Base-by-base conservation (phyloP, 64 coral and sea anemone species). In the Porites lutea region DNA sequence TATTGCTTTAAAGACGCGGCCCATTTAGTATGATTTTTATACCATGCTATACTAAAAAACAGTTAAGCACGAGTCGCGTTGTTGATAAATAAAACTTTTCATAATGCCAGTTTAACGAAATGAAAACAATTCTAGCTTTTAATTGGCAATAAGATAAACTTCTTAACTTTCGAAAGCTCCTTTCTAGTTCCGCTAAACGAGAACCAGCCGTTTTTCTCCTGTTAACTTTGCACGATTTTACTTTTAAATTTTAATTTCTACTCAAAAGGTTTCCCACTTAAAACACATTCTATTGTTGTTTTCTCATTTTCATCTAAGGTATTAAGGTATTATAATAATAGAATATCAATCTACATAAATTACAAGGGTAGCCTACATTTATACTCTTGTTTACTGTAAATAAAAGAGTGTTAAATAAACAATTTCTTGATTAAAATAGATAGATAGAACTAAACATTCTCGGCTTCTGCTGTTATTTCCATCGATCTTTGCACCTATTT, bases 291-390 rank as follows among this genome's bases (percentile, higher is more conserved):
- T 84, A n/a, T 23, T 10, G 8, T 18, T 37, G 27, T 37, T 37
- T 84, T 8, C 69, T 52, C 63, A 50, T 68, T 84, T 69, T 69
- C 45, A 69, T 11, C 63, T 47, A 8, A 20, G 20, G 52, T 84
- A 68, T 84, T 44, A 84, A 23, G 47, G 6, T 14, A 69, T 66
- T 49, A 66, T 49, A 15, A 45, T 64, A n/a, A 48, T 83, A 14
- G 46, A 8, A 69, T 52, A 16, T 51, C 21, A 23, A 84, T 84
- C 81, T 69, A 10, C 14, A 83, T 83, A 65, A 48, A 74, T 45
- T 7, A 82, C 47, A 18, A 66, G 18, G 61, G 3, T 51, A 51
- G 46, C 63, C 14, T 44, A 44, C 44, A 19, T n/a, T 48, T 84
- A 20, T 12, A 9, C 4, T 13, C 44, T 8, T 22, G 81, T 84